Conservation (phyloP, 2,113 vertebrate genomes). For the Oenanthe melanoleuca region DNA sequence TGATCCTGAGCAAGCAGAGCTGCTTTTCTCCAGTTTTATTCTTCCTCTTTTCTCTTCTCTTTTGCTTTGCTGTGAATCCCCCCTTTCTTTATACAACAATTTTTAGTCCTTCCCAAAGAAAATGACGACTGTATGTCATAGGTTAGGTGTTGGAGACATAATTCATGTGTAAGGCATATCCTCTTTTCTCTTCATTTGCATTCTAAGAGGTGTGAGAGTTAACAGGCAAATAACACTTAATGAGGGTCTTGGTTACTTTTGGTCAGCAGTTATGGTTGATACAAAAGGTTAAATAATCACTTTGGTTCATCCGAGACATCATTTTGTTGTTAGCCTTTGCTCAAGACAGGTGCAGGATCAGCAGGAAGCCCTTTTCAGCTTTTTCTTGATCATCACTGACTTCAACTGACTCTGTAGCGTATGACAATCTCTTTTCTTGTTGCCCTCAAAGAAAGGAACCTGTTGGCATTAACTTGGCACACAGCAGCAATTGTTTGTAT, state of each 20-base stretch:
- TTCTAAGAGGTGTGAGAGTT: not conserved
- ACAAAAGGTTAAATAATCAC: not conserved
- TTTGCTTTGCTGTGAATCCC: not conserved
- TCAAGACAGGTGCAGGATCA: not conserved
- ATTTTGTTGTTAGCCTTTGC: not conserved
- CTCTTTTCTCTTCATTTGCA: not conserved
- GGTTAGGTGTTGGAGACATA: not conserved
- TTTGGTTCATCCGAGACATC: not conserved
- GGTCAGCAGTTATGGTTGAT: not conserved
- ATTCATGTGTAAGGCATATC: not conserved
- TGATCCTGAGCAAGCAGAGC: not conserved
- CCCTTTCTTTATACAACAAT: not conserved
- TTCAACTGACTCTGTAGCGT: not conserved
- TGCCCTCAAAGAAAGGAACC: not conserved
- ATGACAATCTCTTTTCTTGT: not conserved
- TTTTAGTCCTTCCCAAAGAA: not conserved
- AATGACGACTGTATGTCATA: not conserved
- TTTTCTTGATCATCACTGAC: not conserved
- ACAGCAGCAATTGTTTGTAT: not conserved
- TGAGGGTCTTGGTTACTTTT: not conserved
- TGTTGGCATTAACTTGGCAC: not conserved
- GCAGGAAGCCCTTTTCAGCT: not conserved
- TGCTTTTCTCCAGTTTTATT: not conserved
- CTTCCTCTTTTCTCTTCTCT: not conserved
- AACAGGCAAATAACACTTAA: not conserved